Evolutionary conservation across 1,140 invertebrate genomes (phyloP), one percentile per base, ranked within the genome.

Genomic region (Drosophila takahashii): DNA sequence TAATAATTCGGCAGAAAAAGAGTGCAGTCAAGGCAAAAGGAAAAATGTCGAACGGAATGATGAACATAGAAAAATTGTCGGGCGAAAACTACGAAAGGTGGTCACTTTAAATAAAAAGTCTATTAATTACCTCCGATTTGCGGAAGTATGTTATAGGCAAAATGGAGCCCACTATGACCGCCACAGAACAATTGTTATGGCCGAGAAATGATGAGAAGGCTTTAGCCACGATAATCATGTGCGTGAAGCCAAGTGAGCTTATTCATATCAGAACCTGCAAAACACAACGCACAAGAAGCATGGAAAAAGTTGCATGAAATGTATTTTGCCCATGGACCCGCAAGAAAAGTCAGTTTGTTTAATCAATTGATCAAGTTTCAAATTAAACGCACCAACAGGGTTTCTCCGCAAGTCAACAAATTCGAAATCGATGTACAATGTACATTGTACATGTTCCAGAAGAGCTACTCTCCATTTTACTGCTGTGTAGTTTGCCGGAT

Each of bases 121-220:
- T 22, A 22, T 22, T 22, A 22, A 22, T 22, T 22, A 22, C 22
- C 22, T 22, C 22, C 22, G 22, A 22, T 22, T 22, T 22, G 22
- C 3, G 22, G 22, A 22, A 22, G 22, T 22, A 22, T 22, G 22
- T 22, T 22, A 22, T 22, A 22, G 22, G 22, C 22, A 15, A 50
- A 11, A 9, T 10, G 15, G n/a, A 16, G 4, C 4, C 39, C 5
- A 41, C 13, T 15, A 15, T 41, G 39, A 41, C 13, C 39, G 32
- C 39, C 13, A 41, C 39, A 15, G 39, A 41, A 15, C 13, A 16
- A 41, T n/a, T 15, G n/a, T 7, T 41, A 41, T 16, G 39, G 39
- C 39, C 39, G n/a, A 41, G 39, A 41, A 41, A 15, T 41, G 39
- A 41, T 41, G 39, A 41, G 39, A 6, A 41, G 39, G n/a, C 39